phyloP scores from a whole-genome alignment of 2,113 vertebrate species.

The Hippocampus guttulatus region DNA sequence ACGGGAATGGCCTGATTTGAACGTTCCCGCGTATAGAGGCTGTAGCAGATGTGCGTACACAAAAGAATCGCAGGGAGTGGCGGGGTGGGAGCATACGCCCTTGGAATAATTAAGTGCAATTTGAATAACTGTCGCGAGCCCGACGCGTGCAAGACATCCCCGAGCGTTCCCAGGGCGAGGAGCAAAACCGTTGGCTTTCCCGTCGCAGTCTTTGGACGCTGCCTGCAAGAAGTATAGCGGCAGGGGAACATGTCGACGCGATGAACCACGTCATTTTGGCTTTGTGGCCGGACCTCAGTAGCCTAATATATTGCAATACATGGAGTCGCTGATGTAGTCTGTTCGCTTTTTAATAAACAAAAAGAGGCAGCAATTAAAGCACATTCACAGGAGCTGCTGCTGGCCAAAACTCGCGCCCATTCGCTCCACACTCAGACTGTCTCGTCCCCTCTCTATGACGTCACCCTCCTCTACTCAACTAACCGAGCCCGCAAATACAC shows the following conservation, averaged over 20 bases:
- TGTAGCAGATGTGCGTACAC: slow-evolving; percentile 68
- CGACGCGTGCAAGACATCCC: slow-evolving; percentile 72
- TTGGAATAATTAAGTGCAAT: slow-evolving; percentile 63
- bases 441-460: too few relatives aligned
- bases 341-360: too few relatives aligned
- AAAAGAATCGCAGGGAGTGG: slow-evolving; percentile 37
- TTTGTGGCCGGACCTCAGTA: too few relatives aligned
- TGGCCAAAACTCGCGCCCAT: too few relatives aligned
- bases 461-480: too few relatives aligned
- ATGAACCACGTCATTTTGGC: slow-evolving; percentile 17
- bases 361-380: too few relatives aligned
- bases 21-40: slow-evolving; percentile 47
- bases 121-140: slow-evolving; percentile 79
- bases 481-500: too few relatives aligned
- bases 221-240: slow-evolving; percentile 19
- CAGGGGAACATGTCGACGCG: slow-evolving; percentile 39
- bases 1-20: slow-evolving; percentile 41
- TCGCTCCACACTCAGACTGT: too few relatives aligned
- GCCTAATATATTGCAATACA: background rate
- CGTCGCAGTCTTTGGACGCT: slow-evolving; percentile 36
- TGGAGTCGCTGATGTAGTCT: too few relatives aligned
- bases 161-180: slow-evolving; percentile 51
- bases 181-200: slow-evolving; percentile 59
- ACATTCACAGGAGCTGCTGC: too few relatives aligned
- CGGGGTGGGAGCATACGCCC: slow-evolving; percentile 28